Conservation (phyloP, 2,797 vertebrate genomes). For the Tenualosa ilisha region DNA sequence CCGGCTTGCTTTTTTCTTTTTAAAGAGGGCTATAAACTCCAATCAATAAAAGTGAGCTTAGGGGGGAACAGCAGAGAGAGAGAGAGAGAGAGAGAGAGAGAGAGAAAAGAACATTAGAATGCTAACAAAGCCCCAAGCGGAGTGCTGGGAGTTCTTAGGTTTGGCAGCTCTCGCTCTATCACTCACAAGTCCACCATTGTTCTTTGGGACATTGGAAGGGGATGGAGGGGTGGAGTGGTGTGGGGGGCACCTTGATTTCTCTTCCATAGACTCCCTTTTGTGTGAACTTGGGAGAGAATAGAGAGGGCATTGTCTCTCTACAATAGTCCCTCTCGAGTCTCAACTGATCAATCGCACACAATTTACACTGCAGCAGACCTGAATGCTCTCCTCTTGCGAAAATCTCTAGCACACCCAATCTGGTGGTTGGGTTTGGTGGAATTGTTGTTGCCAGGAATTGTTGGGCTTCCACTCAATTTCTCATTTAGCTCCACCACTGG, state of each 20-base stretch:
- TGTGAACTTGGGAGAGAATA: slow-evolving; percentile 31
- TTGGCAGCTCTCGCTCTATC: slow-evolving; percentile 1
- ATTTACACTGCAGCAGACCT: slow-evolving; percentile 22
- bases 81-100: neutral
- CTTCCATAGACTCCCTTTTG: slow-evolving; percentile 13
- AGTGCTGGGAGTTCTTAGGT: slow-evolving; percentile 6
- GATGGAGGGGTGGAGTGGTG: neutral
- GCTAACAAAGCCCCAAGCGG: neutral
- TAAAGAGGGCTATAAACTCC: slow-evolving; percentile 13
- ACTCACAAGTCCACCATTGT: slow-evolving; percentile 24
- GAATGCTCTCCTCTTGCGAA: neutral
- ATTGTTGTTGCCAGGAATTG: neutral
- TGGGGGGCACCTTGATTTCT: neutral
- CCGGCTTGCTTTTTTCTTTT: neutral
- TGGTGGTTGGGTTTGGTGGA: neutral
- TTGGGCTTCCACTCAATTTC: too few species aligned
- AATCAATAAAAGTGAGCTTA: slow-evolving; percentile 19
- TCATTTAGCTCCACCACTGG: too few species aligned
- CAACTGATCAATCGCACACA: slow-evolving; percentile 34
- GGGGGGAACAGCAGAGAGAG: neutral
- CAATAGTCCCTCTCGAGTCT: neutral
- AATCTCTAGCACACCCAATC: neutral
- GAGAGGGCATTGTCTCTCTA: slow-evolving; percentile 42
- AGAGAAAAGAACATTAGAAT: neutral
- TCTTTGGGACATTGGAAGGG: slow-evolving; percentile 12